phyloP scores from a whole-genome alignment of 2,797 vertebrate genomes.

The Todus mexicanus region DNA sequence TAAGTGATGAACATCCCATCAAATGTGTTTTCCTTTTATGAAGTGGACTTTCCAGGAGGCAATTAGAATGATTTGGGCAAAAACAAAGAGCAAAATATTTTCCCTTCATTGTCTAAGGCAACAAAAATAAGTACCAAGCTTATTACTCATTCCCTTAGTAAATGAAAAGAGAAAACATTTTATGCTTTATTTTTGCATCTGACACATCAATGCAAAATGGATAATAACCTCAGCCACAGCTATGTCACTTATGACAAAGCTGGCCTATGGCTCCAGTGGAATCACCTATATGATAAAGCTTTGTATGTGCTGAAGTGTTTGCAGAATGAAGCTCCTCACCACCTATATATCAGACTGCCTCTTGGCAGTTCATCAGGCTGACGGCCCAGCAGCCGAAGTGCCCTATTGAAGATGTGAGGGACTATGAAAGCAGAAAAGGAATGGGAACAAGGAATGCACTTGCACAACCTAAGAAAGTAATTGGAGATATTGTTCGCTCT shows the following conservation, averaged over 20 bases:
- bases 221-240: constrained; percentile 19
- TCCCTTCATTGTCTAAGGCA: constrained; percentile 42
- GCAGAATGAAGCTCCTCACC: constrained; percentile 34
- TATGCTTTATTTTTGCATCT: constrained; percentile 8
- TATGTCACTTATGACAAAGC: constrained; percentile 11
- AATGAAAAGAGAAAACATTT: constrained; percentile 10
- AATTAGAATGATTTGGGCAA: constrained; percentile 45
- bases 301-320: constrained; percentile 44
- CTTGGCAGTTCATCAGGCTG: constrained; percentile 11
- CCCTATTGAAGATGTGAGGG: constrained; percentile 33
- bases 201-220: constrained; percentile 5
- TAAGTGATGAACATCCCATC: constrained; percentile 25
- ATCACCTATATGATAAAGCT: constrained; percentile 20
- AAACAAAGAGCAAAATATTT: constrained; percentile 57
- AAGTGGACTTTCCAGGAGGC: constrained; percentile 49
- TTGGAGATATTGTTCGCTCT: constrained; percentile 54
- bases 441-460: constrained; percentile 38
- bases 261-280: constrained; percentile 14
- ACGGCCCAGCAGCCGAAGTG: constrained; percentile 1
- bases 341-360: not conserved
- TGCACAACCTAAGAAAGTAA: constrained; percentile 45
- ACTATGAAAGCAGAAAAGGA: constrained; percentile 8
- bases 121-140: not conserved
- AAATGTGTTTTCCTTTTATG: constrained; percentile 45
- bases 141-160: constrained; percentile 28